Base-by-base conservation (phyloP, 2,797 vertebrate species). In the Eulemur rubriventer region DNA sequence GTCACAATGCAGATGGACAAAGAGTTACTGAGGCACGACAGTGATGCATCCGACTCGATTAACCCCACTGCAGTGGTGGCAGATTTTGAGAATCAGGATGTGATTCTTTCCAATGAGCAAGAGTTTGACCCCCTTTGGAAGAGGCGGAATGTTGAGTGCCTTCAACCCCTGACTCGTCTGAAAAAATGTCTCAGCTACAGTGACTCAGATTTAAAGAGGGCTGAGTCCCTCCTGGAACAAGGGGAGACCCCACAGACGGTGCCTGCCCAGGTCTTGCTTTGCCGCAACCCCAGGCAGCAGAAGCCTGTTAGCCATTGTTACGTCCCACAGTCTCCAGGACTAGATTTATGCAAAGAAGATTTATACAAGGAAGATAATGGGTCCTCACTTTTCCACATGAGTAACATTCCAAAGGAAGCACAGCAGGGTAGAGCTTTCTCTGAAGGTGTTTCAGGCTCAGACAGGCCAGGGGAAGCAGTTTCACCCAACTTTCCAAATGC, bases 111-210 rank as follows among this genome's bases (percentile, higher is more conserved):
- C 63, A 98, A 97, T 57, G 98, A 99, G 75, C 98, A 98, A 2
- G 99, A 99, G 20, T 98, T 98, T 28, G 99, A 99, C 94, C 98
- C 99, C 26, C 98, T 99, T 16, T 99, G 99, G 99, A 99, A 98
- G 95, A 98, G 98, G 87, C 98, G 98, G 96, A 98, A 99, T 7
- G 76, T 95, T 0, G 98, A 98, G 85, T 98, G 96, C 92, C 97
- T 98, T 96, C 98, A 98, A 86, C 98, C 98, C 67, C 98, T 98
- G 81, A 98, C 98, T 72, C 98, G 82, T 63, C 95, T 98, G 72
- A 99, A 97, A 96, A 99, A 98, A 92, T 98, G 97, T 57, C 98
- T 99, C 79, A 99, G 99, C 97, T 99, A 99, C 92, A 99, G 99
- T 6, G 99, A 99, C 63, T 99, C 99, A 16, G 98, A 99, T 86